Percentiles rank a stretch among this genome's conserved stretches.
These are phyloP conservation scores for Myotis daubentonii DNA, from an alignment of 2,797 vertebrate genomes.

Conservation along the genomic window DNA sequence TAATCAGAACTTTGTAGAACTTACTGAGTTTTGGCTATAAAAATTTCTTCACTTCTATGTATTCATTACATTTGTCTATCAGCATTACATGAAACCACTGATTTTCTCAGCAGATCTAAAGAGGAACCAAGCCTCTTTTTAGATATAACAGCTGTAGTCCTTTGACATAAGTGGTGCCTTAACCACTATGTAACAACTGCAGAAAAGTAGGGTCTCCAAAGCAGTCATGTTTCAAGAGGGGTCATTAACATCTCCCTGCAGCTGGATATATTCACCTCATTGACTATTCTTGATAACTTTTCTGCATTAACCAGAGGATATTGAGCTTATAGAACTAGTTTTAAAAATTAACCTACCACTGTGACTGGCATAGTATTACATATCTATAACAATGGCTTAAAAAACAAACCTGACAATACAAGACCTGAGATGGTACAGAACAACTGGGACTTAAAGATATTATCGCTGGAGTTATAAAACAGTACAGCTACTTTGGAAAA, in stretches of 20 bases:
- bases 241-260: background rate
- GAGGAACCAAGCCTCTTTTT: background rate
- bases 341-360: background rate
- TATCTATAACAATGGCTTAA: background rate
- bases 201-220: background rate
- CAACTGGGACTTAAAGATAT: background rate
- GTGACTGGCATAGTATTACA: no score
- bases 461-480: background rate
- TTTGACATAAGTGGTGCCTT: background rate
- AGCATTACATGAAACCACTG: background rate
- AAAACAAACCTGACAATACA: background rate
- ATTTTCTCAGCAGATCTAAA: background rate
- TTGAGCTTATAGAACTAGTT: background rate
- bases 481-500: background rate
- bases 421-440: background rate
- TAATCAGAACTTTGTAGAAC: constrained; percentile 4
- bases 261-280: background rate
- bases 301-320: background rate
- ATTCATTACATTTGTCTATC: background rate
- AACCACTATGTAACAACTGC: background rate
- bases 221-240: background rate
- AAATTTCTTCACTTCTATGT: background rate
- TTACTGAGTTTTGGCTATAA: background rate
- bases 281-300: background rate
- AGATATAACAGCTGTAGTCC: background rate